Evolutionary conservation across 2,888 invertebrate species (phyloP).

Genomic region (Epinotia ramella): DNA sequence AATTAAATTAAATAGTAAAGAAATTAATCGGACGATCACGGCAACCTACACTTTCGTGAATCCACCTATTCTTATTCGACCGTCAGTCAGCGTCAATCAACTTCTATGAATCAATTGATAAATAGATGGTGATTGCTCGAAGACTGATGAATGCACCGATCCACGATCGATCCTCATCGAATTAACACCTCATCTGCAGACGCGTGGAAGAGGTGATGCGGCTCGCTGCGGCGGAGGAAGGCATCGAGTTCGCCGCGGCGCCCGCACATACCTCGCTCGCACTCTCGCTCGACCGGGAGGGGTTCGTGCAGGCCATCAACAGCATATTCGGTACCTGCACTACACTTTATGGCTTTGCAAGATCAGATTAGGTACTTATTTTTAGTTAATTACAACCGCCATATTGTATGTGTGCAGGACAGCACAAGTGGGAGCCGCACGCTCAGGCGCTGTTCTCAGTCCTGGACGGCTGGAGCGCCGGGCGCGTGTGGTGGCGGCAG

Average conservation of each 20-base stretch:
- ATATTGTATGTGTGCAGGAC: conserved; percentile 57
- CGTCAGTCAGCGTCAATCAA: too few relatives aligned
- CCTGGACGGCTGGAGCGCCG: conserved; percentile 69
- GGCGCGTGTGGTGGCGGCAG: conserved; percentile 76
- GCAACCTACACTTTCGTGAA: too few relatives aligned
- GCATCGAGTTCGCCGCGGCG: conserved; percentile 66
- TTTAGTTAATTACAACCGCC: background rate
- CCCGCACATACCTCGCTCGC: conserved; percentile 53
- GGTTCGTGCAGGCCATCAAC: conserved; percentile 67
- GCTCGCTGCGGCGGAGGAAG: conserved; percentile 74
- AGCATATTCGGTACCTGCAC: conserved; percentile 68
- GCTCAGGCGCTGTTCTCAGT: conserved; percentile 71
- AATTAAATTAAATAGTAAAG: too few relatives aligned
- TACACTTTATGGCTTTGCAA: background rate
- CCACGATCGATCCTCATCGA: background rate
- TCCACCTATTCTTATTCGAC: too few relatives aligned
- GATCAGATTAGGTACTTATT: background rate
- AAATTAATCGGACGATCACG: too few relatives aligned
- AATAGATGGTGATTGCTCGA: background rate
- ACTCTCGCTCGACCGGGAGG: conserved; percentile 67
- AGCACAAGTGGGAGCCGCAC: conserved; percentile 71
- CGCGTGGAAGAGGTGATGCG: conserved; percentile 75
- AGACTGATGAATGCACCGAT: background rate
- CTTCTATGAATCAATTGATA: background rate
- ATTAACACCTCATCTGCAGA: conserved; percentile 51